Evolutionary conservation across 2,797 vertebrate genomes (phyloP), one percentile per base, ranked within the genome.

Genomic region (Sciurus vulgaris): DNA sequence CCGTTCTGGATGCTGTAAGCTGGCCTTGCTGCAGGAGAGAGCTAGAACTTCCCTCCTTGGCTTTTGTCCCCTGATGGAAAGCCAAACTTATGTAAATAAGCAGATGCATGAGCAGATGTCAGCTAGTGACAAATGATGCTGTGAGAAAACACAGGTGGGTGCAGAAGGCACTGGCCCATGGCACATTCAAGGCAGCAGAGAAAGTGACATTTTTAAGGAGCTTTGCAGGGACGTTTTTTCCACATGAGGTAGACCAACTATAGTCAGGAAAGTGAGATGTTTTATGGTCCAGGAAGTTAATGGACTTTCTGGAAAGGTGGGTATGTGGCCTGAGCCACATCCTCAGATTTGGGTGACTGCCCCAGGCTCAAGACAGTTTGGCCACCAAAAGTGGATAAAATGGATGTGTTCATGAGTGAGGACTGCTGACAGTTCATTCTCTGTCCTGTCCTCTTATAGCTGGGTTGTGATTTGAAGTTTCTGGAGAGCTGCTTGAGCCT

Each of bases 401-500:
- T 47, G 22, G 38, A 0, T 78, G 30, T 77, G 33, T 73, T 73
- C 85, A 74, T 54, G n/a, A 44, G n/a, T 35, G 5, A 15, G n/a
- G 22, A 65, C 61, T 33, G 22, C 79, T 96, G 44, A 89, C 0
- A 0, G 15, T 15, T 4, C 26, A 2, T 69, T 26, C 26, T 94
- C 1, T 28, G 15, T 94, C 97, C 91, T 67, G n/a, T 83, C 38
- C 54, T 86, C 92, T 97, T 98, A 11, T 98, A 99, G 99, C 97
- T 99, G 96, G 99, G 98, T 72, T 98, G 98, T 79, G 98, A 99
- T 0, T 99, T 99, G 56, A 98, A 98, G 1, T 98, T 99, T 33
- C 97, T 99, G 97, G 99, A 99, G 92, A 99, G 98, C 44, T 99
- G 99, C 92, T 97, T 99, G 97, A 99, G 99, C 22, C 98, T 99